Evolutionary conservation across 2,888 invertebrate species (phyloP).

Genomic region (Taphrorychus bicolor): DNA sequence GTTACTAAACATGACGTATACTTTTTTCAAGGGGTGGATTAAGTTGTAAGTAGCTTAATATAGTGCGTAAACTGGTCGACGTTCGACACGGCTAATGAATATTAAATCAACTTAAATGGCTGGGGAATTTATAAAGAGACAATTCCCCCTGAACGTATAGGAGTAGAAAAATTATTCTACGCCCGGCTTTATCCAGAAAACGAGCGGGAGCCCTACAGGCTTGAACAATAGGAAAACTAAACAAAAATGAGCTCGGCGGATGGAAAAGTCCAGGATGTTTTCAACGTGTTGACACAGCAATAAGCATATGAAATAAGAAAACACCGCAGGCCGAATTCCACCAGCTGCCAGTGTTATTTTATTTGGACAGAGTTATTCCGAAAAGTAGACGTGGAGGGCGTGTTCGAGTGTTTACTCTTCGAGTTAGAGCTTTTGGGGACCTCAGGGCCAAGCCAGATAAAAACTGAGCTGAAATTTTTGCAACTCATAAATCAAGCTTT

Average conservation of each 20-base stretch:
- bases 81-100: conserved; percentile 40
- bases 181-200: no score
- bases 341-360: conserved; percentile 42
- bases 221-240: conserved; percentile 25
- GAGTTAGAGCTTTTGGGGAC: conserved; percentile 28
- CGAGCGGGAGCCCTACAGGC: no score
- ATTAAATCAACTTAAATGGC: conserved; percentile 38
- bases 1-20: conserved; percentile 34
- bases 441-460: background rate
- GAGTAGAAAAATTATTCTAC: no score
- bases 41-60: conserved; percentile 41
- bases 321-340: conserved; percentile 37
- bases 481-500: background rate
- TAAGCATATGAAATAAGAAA: conserved; percentile 43
- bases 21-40: conserved; percentile 42
- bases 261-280: conserved; percentile 33
- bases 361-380: conserved; percentile 39
- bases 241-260: conserved; percentile 9
- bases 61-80: conserved; percentile 22
- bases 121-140: no score
- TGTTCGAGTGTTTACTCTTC: conserved; percentile 28
- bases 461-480: background rate
- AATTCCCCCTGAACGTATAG: background rate
- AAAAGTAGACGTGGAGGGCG: conserved; percentile 38
- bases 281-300: conserved; percentile 39